These are phyloP conservation scores for Eucidaris tribuloides DNA, from an alignment of 35 echinoderm and acorn worm species.

Conservation along the genomic window DNA sequence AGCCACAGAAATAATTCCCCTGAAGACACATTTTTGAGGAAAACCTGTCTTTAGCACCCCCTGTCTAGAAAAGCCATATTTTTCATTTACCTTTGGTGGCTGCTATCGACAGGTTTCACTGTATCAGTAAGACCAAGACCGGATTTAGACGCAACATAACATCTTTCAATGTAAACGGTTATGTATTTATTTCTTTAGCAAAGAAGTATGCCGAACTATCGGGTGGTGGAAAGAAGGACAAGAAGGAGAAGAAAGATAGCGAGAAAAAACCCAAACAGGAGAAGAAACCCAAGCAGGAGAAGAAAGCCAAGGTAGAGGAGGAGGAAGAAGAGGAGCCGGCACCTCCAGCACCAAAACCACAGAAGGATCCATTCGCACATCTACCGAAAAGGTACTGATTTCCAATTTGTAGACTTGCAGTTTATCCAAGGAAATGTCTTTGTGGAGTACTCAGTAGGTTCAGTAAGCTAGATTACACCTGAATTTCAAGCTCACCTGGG, in stretches of 20 bases:
- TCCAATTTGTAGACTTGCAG: neutral
- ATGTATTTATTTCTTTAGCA: no score
- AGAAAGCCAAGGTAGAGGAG: conserved; percentile 20
- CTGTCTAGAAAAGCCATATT: no score
- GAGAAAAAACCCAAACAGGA: conserved; percentile 3
- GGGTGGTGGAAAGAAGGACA: conserved; percentile 49
- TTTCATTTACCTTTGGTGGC: no score
- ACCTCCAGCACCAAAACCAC: conserved; percentile 38
- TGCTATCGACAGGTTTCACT: no score
- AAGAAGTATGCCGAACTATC: conserved; percentile 76
- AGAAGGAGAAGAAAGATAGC: conserved; percentile 56
- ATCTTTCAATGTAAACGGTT: no score
- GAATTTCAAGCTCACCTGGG: neutral
- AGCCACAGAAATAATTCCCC: no score
- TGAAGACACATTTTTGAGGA: no score
- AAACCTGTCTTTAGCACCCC: no score
- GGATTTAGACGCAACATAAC: no score
- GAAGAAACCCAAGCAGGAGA: conserved; percentile 51
- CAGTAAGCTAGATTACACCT: neutral
- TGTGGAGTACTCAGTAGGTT: neutral
- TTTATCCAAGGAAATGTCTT: neutral
- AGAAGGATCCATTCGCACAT: conserved; percentile 75
- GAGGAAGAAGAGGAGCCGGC: conserved; percentile 24
- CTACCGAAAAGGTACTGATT: conserved; percentile 65
- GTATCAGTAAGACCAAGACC: no score